Conservation (phyloP, 2,888 invertebrate species). For the Leuctra nigra region DNA sequence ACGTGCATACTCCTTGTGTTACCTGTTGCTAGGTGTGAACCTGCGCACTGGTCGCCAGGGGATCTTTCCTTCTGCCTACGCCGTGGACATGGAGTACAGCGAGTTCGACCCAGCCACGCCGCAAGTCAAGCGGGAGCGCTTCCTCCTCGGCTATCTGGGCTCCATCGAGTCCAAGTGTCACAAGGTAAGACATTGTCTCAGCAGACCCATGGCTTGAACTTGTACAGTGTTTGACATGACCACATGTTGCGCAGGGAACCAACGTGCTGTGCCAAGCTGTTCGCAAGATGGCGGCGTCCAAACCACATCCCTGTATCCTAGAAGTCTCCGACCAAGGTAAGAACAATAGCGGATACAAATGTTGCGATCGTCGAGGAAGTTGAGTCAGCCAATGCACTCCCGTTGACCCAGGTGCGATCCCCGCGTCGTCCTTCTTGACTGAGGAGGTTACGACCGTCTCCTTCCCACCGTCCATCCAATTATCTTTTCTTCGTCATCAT, state of each 20-base stretch:
- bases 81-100: conserved; percentile 93
- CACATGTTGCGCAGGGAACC: no score
- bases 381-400: no score
- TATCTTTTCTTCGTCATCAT: no score
- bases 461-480: no score
- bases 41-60: conserved; percentile 88
- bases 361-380: no score
- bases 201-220: no score
- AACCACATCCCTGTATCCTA: conserved; percentile 75
- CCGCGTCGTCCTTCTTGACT: no score
- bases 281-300: conserved; percentile 60
- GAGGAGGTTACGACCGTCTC: no score
- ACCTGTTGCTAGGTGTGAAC: conserved; percentile 96
- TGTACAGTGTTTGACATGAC: no score
- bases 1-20: no score
- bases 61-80: conserved; percentile 95
- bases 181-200: conserved; percentile 50
- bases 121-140: conserved; percentile 79
- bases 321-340: conserved; percentile 96
- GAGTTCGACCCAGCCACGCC: conserved; percentile 87
- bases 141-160: conserved; percentile 88
- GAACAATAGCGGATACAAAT: no score
- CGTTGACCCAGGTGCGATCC: no score
- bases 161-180: conserved; percentile 94
- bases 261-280: conserved; percentile 90